A percentile compares a stretch with the other conserved stretches of the same genome.
phyloP scores from a whole-genome alignment of 2,113 vertebrate genomes.

The Cranoglanis bouderius region DNA sequence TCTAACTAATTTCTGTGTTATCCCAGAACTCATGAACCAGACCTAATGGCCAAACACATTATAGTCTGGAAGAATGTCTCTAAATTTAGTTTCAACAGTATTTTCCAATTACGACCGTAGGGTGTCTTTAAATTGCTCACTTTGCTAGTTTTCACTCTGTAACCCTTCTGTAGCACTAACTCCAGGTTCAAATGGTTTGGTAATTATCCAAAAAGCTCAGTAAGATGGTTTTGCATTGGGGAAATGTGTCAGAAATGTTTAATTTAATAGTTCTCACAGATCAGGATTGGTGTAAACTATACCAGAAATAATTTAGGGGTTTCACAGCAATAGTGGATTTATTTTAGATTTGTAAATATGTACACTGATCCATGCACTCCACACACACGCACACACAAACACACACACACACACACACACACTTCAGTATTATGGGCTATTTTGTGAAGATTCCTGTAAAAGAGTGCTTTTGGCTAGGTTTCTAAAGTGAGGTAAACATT shows the following conservation, averaged over 20 bases:
- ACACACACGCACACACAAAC: no score
- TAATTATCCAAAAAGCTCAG: not conserved
- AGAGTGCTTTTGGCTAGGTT: not conserved
- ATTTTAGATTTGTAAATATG: not conserved
- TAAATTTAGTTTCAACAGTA: not conserved
- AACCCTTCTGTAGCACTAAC: not conserved
- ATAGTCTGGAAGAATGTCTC: not conserved
- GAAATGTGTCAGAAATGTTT: not conserved
- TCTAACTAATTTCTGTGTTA: not conserved
- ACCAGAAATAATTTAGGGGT: not conserved
- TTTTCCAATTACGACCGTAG: not conserved
- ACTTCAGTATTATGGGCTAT: not conserved
- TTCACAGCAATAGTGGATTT: not conserved
- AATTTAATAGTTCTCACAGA: not conserved
- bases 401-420: not conserved
- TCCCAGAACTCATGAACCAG: not conserved
- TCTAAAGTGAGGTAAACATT: not conserved
- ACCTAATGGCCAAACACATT: not conserved
- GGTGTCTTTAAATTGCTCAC: slow-evolving; percentile 13
- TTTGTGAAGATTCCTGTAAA: not conserved
- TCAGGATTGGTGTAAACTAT: not conserved
- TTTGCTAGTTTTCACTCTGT: not conserved
- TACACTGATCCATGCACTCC: not conserved
- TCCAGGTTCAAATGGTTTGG: not conserved
- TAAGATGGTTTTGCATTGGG: not conserved